These are phyloP conservation scores for Polypedilum pembai DNA, from an alignment of 1,140 invertebrate genomes.

Conservation along the genomic window DNA sequence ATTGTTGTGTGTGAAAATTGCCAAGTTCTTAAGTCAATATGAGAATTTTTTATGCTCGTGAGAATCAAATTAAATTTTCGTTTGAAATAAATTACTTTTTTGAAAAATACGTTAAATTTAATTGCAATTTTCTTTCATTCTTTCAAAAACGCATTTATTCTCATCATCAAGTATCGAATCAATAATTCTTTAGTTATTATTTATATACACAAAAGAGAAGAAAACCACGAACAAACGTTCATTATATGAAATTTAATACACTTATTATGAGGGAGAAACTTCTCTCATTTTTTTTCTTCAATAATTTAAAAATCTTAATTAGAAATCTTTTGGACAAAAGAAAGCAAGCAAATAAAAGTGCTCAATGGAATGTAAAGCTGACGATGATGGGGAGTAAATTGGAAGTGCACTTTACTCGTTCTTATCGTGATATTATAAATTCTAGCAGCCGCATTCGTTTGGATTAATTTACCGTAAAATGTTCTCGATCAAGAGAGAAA, in stretches of 20 bases:
- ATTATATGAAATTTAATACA: slow-evolving; percentile 1
- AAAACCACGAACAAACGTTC: not conserved
- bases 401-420: slow-evolving; percentile 16
- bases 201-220: not conserved
- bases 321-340: slow-evolving; percentile 5
- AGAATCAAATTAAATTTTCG: too few species aligned
- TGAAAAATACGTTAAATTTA: too few species aligned
- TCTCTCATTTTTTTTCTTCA: not conserved
- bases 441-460: not conserved
- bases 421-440: slow-evolving; percentile 3
- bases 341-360: not conserved
- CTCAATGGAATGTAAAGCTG: not conserved
- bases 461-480: not conserved
- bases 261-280: not conserved
- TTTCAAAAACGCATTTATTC: not conserved
- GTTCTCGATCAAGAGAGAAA: not conserved
- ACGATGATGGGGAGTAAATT: not conserved
- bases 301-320: slow-evolving; percentile 11
- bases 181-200: not conserved
- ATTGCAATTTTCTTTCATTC: not conserved
- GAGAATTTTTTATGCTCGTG: too few species aligned
- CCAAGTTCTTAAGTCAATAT: too few species aligned
- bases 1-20: too few species aligned
- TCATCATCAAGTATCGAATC: slow-evolving; percentile 6
- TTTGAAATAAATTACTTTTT: too few species aligned